Percentiles rank a stretch among this genome's conserved stretches.
These are phyloP conservation scores for Danio choprae DNA, from an alignment of 2,797 vertebrate genomes.

Conservation along the genomic window DNA sequence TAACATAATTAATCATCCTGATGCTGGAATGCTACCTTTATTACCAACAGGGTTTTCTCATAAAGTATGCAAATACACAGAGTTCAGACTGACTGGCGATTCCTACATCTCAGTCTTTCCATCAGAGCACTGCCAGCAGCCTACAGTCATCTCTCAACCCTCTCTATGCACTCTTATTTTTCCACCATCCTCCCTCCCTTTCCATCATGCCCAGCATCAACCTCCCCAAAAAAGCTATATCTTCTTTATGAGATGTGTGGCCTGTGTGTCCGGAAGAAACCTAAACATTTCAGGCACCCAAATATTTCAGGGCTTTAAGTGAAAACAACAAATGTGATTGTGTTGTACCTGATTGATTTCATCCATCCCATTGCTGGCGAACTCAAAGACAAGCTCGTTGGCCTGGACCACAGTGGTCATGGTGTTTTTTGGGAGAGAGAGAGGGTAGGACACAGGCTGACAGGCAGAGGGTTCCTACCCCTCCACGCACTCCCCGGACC, in stretches of 20 bases:
- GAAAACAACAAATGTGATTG: background rate
- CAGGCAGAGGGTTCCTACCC: conserved; percentile 57
- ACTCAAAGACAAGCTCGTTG: conserved; percentile 87
- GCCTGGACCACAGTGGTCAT: conserved; percentile 87
- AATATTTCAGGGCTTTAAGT: background rate
- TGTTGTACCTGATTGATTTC: conserved; percentile 86
- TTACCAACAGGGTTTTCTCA: conserved; percentile 66
- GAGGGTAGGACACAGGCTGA: conserved; percentile 54
- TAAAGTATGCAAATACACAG: conserved; percentile 38
- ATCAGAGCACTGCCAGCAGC: conserved; percentile 63
- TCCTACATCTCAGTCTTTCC: conserved; percentile 68
- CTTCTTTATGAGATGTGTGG: background rate
- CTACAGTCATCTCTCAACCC: conserved; percentile 61
- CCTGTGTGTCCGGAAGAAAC: background rate
- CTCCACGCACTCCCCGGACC: conserved; percentile 54
- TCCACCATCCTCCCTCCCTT: conserved; percentile 57
- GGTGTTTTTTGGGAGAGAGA: conserved; percentile 65
- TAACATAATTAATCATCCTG: background rate
- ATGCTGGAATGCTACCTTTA: conserved; percentile 63
- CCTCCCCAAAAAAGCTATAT: background rate
- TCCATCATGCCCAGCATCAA: conserved; percentile 58
- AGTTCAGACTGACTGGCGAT: conserved; percentile 22
- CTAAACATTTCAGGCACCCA: background rate
- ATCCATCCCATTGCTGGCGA: conserved; percentile 90
- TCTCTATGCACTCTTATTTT: conserved; percentile 49